Base-by-base conservation (phyloP, 2,797 vertebrate species). In the Clarias platycephalus region DNA sequence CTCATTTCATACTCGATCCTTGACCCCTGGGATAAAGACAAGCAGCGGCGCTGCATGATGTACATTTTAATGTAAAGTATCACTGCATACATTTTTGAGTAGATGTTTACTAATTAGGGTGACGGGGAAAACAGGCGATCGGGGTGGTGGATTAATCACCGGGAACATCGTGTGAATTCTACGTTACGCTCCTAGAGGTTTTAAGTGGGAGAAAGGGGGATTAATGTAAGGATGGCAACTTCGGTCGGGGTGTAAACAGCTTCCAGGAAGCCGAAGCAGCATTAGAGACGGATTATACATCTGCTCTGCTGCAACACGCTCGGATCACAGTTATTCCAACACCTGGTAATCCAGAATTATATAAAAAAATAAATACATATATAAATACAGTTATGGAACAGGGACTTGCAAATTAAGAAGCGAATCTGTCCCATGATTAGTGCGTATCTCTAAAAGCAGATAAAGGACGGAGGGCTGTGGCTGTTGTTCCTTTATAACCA, bases 171-270 rank as follows among this genome's bases (percentile, higher is more conserved):
- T 64, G 81, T 71, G 81, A 84, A 70, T 82, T 44, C 53, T 84
- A 37, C 66, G 37, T 49, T 81, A 80, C 49, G 34, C 63, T 77
- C 75, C 58, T 24, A 0, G 55, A 49, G 44, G 84, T 24, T 58
- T 84, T 67, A 44, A n/a, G 53, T 70, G 71, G 62, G 62, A 70
- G 31, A 44, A 22, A 31, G 37, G 55, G 55, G 78, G 70, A 84
- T 82, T 86, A 77, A 85, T 80, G 75, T 83, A 62, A 80, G 63
- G 53, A 26, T 68, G 85, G 80, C 71, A 80, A 83, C 80, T 80
- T 86, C 66, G 85, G 67, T 57, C 78, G 82, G 84, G 74, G 57
- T 67, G 63, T 83, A 88, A 85, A 89, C 74, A 80, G 83, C 81
- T 84, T 77, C 84, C 76, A 67, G 83, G 74, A 78, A 34, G 57